These are phyloP conservation scores for Peromyscus leucopus DNA, from an alignment of 2,113 vertebrate genomes.

Conservation along the genomic window DNA sequence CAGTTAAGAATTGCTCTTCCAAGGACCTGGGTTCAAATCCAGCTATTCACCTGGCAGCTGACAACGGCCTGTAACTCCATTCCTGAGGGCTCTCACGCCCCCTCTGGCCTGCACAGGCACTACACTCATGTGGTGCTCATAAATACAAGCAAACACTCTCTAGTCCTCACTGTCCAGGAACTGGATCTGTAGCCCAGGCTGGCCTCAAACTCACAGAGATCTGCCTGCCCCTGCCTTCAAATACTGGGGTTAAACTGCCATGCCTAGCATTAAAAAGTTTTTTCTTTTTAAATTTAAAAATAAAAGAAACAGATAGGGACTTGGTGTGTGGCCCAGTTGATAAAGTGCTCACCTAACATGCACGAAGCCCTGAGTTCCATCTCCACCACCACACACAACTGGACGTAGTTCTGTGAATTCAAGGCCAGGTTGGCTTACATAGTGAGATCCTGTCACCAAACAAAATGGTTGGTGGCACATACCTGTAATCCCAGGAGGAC, in stretches of 20 bases:
- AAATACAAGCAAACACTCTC: not conserved
- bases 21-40: not conserved
- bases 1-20: not conserved
- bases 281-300: not conserved
- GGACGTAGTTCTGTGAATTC: not conserved
- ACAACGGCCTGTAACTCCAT: not conserved
- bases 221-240: too few species aligned
- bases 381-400: not conserved
- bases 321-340: not conserved
- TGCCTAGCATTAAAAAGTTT: too few species aligned
- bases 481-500: not conserved
- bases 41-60: not conserved
- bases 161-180: not conserved
- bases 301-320: not conserved
- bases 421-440: not conserved
- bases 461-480: not conserved
- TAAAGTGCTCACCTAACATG: not conserved
- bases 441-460: not conserved
- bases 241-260: too few species aligned
- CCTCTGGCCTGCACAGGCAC: not conserved
- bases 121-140: not conserved
- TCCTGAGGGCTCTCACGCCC: not conserved
- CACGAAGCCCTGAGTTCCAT: not conserved
- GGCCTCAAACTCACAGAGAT: too few species aligned
- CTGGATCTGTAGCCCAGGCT: not conserved